Percentiles rank a stretch among this genome's conserved stretches.
Conservation (phyloP, 2,113 vertebrate species). For the Pongo abelii region DNA sequence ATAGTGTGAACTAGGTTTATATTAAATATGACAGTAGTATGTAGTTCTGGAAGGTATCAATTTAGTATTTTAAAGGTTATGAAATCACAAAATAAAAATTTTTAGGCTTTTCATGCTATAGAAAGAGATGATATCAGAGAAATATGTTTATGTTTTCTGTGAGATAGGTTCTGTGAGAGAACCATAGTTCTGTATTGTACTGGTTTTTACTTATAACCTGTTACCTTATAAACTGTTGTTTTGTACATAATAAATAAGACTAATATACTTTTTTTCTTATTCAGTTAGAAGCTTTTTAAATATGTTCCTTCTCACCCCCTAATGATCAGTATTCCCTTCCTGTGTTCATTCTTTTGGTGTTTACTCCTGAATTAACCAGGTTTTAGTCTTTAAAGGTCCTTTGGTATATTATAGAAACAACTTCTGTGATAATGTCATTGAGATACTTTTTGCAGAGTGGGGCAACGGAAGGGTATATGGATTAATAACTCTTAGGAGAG, state of each 20-base stretch:
- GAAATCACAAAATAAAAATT: slow-evolving; percentile 60
- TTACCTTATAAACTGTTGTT: slow-evolving; percentile 17
- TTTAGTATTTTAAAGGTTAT: slow-evolving; percentile 69
- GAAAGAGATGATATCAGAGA: slow-evolving; percentile 23
- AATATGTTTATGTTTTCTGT: background rate
- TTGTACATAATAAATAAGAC: background rate
- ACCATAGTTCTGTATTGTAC: background rate
- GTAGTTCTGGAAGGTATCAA: slow-evolving; percentile 41
- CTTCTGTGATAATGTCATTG: background rate
- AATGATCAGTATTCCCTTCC: background rate
- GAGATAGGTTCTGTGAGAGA: background rate
- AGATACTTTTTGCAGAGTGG: background rate
- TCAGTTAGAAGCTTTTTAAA: background rate
- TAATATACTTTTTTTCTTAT: background rate
- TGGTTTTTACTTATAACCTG: slow-evolving; percentile 50
- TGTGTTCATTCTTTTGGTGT: background rate
- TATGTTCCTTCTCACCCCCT: background rate
- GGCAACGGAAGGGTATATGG: background rate
- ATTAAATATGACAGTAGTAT: slow-evolving; percentile 38
- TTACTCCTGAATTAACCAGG: background rate
- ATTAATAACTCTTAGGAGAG: slow-evolving; percentile 24
- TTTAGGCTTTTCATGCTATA: slow-evolving; percentile 46
- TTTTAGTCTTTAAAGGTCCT: background rate
- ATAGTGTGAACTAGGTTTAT: background rate
- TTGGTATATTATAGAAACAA: background rate